These are phyloP conservation scores for Villa cingulata DNA, from an alignment of 2,888 invertebrate species.

Conservation along the genomic window DNA sequence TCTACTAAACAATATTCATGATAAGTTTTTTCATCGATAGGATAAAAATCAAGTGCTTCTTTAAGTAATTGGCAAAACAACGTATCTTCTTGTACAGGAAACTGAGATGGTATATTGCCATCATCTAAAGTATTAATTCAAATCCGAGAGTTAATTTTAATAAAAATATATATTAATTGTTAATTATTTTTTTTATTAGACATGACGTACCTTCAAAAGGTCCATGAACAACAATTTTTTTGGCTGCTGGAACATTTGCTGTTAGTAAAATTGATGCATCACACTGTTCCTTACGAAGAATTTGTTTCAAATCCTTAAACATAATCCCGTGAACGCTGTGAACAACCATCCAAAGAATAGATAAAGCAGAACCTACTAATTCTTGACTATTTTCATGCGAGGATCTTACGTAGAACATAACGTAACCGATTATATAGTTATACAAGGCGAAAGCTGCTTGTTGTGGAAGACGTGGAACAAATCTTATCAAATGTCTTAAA, in stretches of 20 bases:
- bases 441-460: conserved; percentile 97
- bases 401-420: conserved; percentile 97
- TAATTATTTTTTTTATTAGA: too few relatives aligned
- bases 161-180: background rate
- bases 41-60: conserved; percentile 93
- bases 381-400: conserved; percentile 93
- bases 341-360: conserved; percentile 95
- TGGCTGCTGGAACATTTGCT: conserved; percentile 97
- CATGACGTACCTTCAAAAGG: conserved; percentile 36
- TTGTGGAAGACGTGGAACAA: conserved; percentile 83
- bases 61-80: conserved; percentile 89
- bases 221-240: conserved; percentile 96
- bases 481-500: conserved; percentile 79
- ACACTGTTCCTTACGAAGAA: conserved; percentile 95
- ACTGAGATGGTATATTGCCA: conserved; percentile 94
- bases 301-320: conserved; percentile 99
- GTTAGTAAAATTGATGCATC: conserved; percentile 95
- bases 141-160: background rate
- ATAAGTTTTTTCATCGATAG: conserved; percentile 81
- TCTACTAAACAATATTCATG: conserved; percentile 92
- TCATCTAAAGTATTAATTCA: conserved; percentile 46
- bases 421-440: conserved; percentile 97
- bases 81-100: conserved; percentile 96
- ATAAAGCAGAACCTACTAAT: conserved; percentile 80
- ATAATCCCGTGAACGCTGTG: conserved; percentile 98